A percentile compares a stretch with the other conserved stretches of the same genome.
Conservation (phyloP, 2,797 vertebrate species). For the Acrossocheilus fasciatus region DNA sequence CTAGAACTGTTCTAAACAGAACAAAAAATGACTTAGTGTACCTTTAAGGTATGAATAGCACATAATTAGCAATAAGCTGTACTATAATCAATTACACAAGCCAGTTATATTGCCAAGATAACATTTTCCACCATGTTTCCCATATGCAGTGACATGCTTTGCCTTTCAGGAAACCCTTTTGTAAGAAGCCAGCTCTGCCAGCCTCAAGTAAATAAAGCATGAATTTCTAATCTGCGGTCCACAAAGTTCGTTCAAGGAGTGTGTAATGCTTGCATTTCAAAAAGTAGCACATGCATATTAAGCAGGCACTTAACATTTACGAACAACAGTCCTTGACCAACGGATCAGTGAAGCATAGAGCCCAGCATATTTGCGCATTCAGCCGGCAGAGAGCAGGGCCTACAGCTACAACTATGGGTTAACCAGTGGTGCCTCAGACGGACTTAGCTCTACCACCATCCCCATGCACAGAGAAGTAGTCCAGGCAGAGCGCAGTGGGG, state of each 20-base stretch:
- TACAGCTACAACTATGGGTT: constrained; percentile 80
- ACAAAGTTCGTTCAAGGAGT: constrained; percentile 13
- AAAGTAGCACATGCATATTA: constrained; percentile 51
- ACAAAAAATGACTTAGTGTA: constrained; percentile 23
- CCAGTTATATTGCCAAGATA: neutral
- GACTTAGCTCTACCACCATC: constrained; percentile 81
- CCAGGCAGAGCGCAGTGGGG: constrained; percentile 20
- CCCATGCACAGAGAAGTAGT: constrained; percentile 73
- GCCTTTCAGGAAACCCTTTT: neutral
- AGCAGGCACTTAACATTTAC: constrained; percentile 50
- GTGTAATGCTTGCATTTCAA: constrained; percentile 35
- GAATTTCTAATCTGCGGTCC: constrained; percentile 2
- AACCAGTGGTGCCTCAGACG: constrained; percentile 78
- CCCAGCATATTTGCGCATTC: constrained; percentile 70
- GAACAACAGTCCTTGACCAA: constrained; percentile 37
- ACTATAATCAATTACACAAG: neutral
- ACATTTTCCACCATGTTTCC: constrained; percentile 7
- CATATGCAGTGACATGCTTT: constrained; percentile 19
- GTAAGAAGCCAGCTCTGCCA: constrained; percentile 4
- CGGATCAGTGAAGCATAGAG: constrained; percentile 81
- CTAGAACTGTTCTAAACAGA: neutral
- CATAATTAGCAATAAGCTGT: neutral
- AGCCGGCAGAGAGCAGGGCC: constrained; percentile 34
- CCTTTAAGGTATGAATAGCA: neutral
- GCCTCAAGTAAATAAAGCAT: constrained; percentile 23